Conservation (phyloP, 2,888 invertebrate genomes). For the Metopia argyrocephala region DNA sequence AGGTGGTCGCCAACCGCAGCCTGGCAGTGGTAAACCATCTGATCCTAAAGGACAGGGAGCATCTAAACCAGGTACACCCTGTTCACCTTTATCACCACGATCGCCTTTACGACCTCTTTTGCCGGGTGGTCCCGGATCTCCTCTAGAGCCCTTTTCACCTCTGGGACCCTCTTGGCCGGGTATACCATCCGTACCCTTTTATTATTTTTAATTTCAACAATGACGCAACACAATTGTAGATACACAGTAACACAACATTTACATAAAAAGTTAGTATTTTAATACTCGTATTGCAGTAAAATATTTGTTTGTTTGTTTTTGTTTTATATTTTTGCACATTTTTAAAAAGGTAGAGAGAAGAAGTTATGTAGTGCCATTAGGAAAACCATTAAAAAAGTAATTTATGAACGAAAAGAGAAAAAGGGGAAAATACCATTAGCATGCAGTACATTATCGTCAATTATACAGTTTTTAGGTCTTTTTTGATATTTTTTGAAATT, state of each 20-base stretch:
- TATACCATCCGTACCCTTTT: conserved; percentile 94
- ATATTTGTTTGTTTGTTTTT: conserved; percentile 39
- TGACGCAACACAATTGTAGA: conserved; percentile 35
- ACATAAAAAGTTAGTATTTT: conserved; percentile 56
- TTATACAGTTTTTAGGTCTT: conserved; percentile 8
- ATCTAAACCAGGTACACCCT: conserved; percentile 97
- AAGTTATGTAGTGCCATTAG: conserved; percentile 63
- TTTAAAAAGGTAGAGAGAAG: no score
- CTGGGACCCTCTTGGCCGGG: conserved; percentile 95
- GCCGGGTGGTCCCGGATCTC: conserved; percentile 87
- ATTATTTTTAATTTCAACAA: conserved; percentile 30
- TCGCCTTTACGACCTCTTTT: conserved; percentile 95
- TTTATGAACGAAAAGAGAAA: conserved; percentile 21
- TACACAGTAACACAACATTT: conserved; percentile 42
- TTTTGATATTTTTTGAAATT: background rate
- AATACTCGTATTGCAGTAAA: conserved; percentile 35
- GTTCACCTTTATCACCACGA: conserved; percentile 95
- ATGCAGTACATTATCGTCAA: conserved; percentile 23
- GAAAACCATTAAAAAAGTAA: conserved; percentile 64
- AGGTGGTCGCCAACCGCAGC: conserved; percentile 95
- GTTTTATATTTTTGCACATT: no score
- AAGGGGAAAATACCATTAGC: conserved; percentile 40
- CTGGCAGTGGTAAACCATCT: conserved; percentile 96
- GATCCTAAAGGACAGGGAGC: conserved; percentile 98
- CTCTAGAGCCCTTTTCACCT: conserved; percentile 93